Conservation (phyloP, 2,888 invertebrate species). For the Tachystola acroxantha region DNA sequence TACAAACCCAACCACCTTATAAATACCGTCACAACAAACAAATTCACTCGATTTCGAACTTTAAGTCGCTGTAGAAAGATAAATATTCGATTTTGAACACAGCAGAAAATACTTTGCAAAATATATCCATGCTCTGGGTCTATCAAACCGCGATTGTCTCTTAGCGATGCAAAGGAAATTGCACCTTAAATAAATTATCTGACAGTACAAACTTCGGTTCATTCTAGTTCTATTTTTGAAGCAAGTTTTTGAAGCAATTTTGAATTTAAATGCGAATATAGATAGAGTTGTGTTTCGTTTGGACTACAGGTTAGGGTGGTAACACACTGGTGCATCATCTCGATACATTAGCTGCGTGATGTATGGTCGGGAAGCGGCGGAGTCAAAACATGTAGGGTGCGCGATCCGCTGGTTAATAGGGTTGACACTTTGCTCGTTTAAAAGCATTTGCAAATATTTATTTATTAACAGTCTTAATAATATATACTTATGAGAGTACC, state of each 20-base stretch:
- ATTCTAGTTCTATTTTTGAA: conserved; percentile 5
- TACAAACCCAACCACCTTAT: conserved; percentile 36
- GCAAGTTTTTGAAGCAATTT: too few relatives aligned
- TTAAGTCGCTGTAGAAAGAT: conserved; percentile 1
- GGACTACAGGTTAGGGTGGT: conserved; percentile 31
- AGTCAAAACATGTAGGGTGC: conserved; percentile 58
- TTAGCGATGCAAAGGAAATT: conserved; percentile 21
- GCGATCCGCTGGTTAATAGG: conserved; percentile 28
- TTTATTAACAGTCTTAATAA: too few relatives aligned
- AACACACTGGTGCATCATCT: conserved; percentile 59
- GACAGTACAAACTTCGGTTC: conserved; percentile 4
- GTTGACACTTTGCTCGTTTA: conserved; percentile 29
- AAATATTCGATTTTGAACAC: neutral
- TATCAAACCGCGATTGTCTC: conserved; percentile 41
- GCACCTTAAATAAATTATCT: conserved; percentile 15
- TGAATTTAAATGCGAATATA: neutral
- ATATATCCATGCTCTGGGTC: conserved; percentile 28
- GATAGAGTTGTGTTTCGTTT: conserved; percentile 23
- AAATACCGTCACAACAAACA: neutral
- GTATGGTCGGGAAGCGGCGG: conserved; percentile 63
- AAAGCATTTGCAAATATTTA: too few relatives aligned
- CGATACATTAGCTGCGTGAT: conserved; percentile 76
- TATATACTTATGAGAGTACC: too few relatives aligned
- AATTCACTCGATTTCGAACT: neutral
- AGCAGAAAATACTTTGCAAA: conserved; percentile 13